Conservation (phyloP, 2,888 invertebrate genomes). For the Eueremaeus valkanovi region DNA sequence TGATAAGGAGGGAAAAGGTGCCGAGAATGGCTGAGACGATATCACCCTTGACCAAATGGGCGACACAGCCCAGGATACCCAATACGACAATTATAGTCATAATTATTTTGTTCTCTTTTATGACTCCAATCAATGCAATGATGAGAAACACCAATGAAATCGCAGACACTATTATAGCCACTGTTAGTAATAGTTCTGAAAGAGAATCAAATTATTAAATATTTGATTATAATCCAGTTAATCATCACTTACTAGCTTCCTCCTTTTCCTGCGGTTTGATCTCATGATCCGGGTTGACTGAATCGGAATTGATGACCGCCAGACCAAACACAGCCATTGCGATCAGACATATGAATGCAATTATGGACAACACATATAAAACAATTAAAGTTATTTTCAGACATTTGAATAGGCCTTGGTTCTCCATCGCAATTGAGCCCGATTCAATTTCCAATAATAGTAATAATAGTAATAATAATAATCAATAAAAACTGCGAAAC, state of each 20-base stretch:
- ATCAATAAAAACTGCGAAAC: no score
- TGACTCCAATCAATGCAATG: not conserved
- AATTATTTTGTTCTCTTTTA: not conserved
- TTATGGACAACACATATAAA: not conserved
- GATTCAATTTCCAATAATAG: no score
- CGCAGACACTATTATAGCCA: not conserved
- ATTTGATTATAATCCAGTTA: not conserved
- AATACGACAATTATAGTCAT: no score
- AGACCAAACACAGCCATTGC: not conserved
- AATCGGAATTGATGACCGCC: not conserved
- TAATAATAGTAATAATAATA: no score
- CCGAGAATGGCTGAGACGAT: no score
- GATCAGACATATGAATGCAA: not conserved
- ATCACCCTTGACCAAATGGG: no score
- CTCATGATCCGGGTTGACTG: not conserved
- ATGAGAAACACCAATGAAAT: not conserved
- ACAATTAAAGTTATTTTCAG: slow-evolving; percentile 5
- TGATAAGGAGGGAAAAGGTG: no score
- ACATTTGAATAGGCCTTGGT: not conserved
- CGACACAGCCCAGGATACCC: no score
- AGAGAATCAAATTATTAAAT: no score
- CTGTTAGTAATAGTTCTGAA: no score
- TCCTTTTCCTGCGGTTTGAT: not conserved
- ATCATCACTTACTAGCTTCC: not conserved
- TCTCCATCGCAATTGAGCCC: no score